Evolutionary conservation across 2,113 vertebrate genomes (phyloP), one percentile per base, ranked within the genome.

Genomic region (Stegastes partitus): DNA sequence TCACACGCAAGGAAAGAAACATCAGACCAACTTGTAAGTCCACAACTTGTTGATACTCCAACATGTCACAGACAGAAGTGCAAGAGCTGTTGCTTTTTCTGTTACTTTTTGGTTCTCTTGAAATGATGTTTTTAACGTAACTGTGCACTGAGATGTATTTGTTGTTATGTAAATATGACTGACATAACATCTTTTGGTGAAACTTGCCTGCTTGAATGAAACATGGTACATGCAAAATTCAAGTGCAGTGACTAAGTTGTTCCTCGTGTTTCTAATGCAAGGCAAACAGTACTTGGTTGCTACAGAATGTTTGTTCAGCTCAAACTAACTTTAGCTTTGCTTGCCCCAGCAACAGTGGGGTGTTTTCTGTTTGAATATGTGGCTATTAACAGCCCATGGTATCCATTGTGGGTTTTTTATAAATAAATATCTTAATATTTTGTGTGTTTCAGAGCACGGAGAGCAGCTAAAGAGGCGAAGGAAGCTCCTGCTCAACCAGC

Each of bases 1-100:
- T 0, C 98, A 99, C 61, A 99, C 98, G 22, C 98, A 99, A 83
- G 98, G 98, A 82, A 99, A 99, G 82, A 99, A 99, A 83, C 98
- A 99, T 84, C 98, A 99, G 93, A 98, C 98, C 67, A 99, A 99
- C 91, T 58, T 99, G 98, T 99, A 92, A 99, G 97, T 93, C 6
- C 18, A 57, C 5, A 12, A 19, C 16, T 69, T 16, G 16, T 50
- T 19, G 51, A 19, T n/a, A 25, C n/a, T 10, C 2, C 19, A 14
- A 4, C 3, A 23, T 37, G 1, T 19, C 4, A 26, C 23, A 39
- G 11, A 34, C 31, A 34, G 1, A n/a, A 21, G 37, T 51, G 18
- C 16, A 34, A 72, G 10, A 6, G 11, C 19, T 45, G 44, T 68
- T 58, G 25, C 21, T 11, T 47, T 37, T 18, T 26, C 11, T 42